Evolutionary conservation across 2,113 vertebrate genomes (phyloP).

Genomic region (Grammomys dolichurus): DNA sequence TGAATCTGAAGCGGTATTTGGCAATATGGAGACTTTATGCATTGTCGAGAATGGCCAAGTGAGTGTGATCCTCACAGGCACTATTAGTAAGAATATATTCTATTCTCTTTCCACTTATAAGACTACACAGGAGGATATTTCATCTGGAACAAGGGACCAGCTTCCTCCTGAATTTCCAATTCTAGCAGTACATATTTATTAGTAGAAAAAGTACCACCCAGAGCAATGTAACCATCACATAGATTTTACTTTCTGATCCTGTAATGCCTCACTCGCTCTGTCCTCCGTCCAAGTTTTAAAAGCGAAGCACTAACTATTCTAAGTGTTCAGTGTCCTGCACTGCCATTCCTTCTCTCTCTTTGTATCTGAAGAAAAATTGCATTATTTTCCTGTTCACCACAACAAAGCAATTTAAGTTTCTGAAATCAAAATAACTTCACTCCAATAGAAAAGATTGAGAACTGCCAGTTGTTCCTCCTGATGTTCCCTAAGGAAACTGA

Average conservation of each 20-base stretch:
- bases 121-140: background rate
- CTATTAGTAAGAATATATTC: background rate
- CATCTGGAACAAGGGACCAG: background rate
- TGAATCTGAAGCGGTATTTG: background rate
- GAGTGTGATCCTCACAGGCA: background rate
- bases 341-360: background rate
- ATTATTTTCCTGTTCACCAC: background rate
- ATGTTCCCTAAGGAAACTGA: background rate
- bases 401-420: background rate
- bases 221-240: conserved; percentile 46
- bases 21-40: background rate
- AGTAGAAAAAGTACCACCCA: background rate
- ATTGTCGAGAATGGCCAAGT: background rate
- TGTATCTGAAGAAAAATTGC: background rate
- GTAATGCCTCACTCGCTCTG: background rate
- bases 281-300: background rate
- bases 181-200: conserved; percentile 32
- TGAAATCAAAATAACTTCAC: background rate
- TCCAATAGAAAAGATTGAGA: background rate
- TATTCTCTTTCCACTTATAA: background rate
- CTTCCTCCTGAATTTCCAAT: background rate
- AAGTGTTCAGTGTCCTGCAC: background rate
- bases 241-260: background rate
- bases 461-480: background rate
- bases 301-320: background rate